phyloP scores from a whole-genome alignment of 2,113 vertebrate species.

The Otocyon megalotis region DNA sequence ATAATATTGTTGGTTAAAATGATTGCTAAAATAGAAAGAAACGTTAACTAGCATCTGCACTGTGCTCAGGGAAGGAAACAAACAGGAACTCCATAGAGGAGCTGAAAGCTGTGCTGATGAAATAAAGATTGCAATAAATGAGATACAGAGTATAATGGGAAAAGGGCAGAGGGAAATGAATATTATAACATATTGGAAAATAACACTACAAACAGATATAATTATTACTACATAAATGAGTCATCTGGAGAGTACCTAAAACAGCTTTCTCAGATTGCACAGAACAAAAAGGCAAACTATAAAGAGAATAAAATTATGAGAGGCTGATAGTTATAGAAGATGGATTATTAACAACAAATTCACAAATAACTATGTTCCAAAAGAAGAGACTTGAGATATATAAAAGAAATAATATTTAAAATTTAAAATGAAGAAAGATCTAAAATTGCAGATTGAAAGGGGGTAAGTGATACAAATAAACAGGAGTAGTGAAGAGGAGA shows the following conservation, averaged over 20 bases:
- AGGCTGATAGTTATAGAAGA: neutral
- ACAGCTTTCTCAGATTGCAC: neutral
- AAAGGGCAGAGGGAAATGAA: neutral
- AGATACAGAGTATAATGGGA: neutral
- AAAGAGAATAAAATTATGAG: neutral
- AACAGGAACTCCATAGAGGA: neutral
- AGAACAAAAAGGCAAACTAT: neutral
- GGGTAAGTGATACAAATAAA: neutral
- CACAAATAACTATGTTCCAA: neutral
- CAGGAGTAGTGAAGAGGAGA: neutral
- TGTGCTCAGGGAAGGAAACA: neutral
- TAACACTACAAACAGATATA: neutral
- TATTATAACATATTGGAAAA: neutral
- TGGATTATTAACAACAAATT: neutral
- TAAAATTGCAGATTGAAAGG: neutral
- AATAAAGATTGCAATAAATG: constrained; percentile 6
- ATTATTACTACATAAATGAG: constrained; percentile 15
- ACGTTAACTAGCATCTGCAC: neutral
- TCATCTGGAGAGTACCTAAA: neutral
- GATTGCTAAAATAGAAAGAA: neutral
- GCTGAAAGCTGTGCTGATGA: neutral
- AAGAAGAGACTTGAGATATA: neutral
- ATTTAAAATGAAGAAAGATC: neutral
- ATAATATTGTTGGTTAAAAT: neutral
- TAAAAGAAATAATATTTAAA: constrained; percentile 2